Base-by-base conservation (phyloP, 2,113 vertebrate species). In the Micromys minutus region DNA sequence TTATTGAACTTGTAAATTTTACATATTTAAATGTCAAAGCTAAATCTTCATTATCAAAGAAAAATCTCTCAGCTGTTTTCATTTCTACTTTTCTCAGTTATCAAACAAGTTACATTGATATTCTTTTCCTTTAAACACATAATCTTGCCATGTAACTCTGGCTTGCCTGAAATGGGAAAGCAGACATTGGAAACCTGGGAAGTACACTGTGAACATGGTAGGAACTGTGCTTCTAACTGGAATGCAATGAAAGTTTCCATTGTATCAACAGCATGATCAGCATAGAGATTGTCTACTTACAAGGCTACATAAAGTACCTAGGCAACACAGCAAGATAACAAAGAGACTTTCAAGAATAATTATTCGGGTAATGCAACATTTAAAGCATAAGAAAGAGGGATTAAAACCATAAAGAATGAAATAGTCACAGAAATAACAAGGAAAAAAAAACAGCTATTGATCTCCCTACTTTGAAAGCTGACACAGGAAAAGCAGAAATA, bases 261-360 rank as follows among this genome's bases (percentile, higher is more conserved):
- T 16, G 12, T 7, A 13, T n/a, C 1, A n/a, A 3, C 0, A 34
- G 17, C 31, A 3, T 36, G 29, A 61, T 65, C 84, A 55, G 42
- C 22, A 15, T 29, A 16, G 1, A 19, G 19, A 4, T 5, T 21
- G 11, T 29, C 12, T 1, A n/a, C 5, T 4, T 1, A 0, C 24
- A 65, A 85, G 29, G 29, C 9, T 47, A 34, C 17, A 36, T 34
- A 31, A 85, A 34, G 9, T 34, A 47, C 29, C 15, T 47, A 34
- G 59, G 42, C 16, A 65, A 42, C 47, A 42, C 34, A 17, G 42
- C 10, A 0, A 84, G 34, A 59, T 0, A 72, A 45, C 2, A 36
- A 0, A 39, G 13, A 79, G 7, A 77, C 2, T 76, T 81, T 31
- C 72, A 36, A 47, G 45, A n/a, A 22, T 61, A 5, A 86, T 1